Evolutionary conservation across 2,888 invertebrate genomes (phyloP), one percentile per base, ranked within the genome.

Genomic region (Ypsolopha sequella): DNA sequence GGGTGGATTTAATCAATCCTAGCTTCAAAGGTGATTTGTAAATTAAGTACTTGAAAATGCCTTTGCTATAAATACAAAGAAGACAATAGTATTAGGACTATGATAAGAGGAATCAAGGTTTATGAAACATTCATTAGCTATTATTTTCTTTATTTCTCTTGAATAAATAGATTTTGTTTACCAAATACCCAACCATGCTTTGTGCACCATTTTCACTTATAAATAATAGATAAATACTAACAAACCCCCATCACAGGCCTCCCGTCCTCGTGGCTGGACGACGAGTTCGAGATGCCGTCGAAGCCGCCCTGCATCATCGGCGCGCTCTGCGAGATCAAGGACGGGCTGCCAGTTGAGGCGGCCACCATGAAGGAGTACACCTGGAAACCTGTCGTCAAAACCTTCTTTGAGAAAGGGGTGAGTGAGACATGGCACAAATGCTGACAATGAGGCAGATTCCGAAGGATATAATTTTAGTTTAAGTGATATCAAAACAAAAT

Each of bases 301-400:
- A 91, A 91, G 52, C 89, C 93, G 13, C 93, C 95, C 11, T 97
- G 96, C 68, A 92, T 97, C 56, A 93, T 98, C 59, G 90, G 92
- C 59, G 87, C 90, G 56, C 84, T 98, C 41, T 97, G 97, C 76
- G 90, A 92, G 60, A 90, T 91, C 62, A 93, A 94, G 65, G 92
- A 94, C 64, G 95, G 95, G 0, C 88, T 95, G 43, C 87, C 92
- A n/a, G 89, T 95, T 3, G 98, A 98, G 72, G 97, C 97, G 7
- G 93, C 94, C 69, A 92, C 93, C 24, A 95, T 97, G 70, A 97
- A 97, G 71, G 93, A 95, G 63, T 97, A 96, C 69, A 93, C 91
- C 65, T 93, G 95, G 88, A 94, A 91, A 63, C 91, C 91, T 51
- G 92, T 95, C 50, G 90, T 98, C 41, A 90, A 89, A 58, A 91